Evolutionary conservation across 1,140 invertebrate species (phyloP).

Genomic region (Papilio xuthus): DNA sequence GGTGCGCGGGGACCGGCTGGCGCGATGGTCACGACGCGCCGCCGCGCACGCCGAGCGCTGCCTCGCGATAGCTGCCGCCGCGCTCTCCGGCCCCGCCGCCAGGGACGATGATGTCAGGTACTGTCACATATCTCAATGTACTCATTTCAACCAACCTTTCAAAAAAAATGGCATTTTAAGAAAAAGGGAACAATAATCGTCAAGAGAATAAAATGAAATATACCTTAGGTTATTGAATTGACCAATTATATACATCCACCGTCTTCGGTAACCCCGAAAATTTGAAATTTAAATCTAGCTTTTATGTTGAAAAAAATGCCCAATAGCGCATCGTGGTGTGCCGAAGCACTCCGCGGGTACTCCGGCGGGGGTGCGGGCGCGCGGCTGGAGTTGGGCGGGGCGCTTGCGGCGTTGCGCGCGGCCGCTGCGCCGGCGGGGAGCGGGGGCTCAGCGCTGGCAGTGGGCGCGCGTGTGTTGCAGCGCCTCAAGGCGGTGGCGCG

Average conservation of each 20-base stretch:
- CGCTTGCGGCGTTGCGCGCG: slow-evolving; percentile 66
- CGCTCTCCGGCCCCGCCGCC: slow-evolving; percentile 51
- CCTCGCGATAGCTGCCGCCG: slow-evolving; percentile 67
- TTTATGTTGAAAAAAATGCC: neutral
- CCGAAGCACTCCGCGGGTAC: slow-evolving; percentile 74
- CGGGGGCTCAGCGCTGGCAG: slow-evolving; percentile 42
- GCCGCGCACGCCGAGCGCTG: slow-evolving; percentile 71
- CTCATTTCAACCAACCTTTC: too few relatives aligned
- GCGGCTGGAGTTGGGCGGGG: slow-evolving; percentile 71
- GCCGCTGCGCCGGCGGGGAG: slow-evolving; percentile 49
- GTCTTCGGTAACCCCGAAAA: too few relatives aligned
- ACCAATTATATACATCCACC: too few relatives aligned
- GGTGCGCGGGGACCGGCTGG: slow-evolving; percentile 65
- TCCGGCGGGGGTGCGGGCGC: slow-evolving; percentile 72
- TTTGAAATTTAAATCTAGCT: too few relatives aligned
- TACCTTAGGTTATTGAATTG: too few relatives aligned
- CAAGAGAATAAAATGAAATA: too few relatives aligned
- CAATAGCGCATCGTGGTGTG: slow-evolving; percentile 74
- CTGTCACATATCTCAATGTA: too few relatives aligned
- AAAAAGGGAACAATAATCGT: too few relatives aligned
- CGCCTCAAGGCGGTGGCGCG: slow-evolving; percentile 68
- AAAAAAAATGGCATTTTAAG: too few relatives aligned
- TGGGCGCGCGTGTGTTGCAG: slow-evolving; percentile 59
- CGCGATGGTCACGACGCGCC: slow-evolving; percentile 65
- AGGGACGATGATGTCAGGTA: slow-evolving; percentile 61